These are phyloP conservation scores for Gastracanthus pulcherrimus DNA, from an alignment of 2,888 invertebrate species.

Conservation along the genomic window DNA sequence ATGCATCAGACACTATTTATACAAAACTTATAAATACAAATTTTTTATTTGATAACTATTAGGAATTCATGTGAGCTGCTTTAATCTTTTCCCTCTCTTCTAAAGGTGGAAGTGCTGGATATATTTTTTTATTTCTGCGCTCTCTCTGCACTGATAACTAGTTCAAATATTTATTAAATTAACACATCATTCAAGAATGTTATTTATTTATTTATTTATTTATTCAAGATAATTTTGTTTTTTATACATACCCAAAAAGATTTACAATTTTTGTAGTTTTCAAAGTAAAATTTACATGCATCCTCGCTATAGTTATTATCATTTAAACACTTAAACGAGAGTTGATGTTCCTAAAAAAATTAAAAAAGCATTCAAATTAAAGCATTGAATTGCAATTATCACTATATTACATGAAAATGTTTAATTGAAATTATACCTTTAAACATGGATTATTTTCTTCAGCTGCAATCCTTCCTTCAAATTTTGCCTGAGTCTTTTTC, in stretches of 20 bases:
- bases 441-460: constrained; percentile 40
- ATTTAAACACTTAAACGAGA: constrained; percentile 28
- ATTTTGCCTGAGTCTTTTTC: constrained; percentile 5
- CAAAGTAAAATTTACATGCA: constrained; percentile 15
- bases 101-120: constrained; percentile 84
- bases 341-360: constrained; percentile 42
- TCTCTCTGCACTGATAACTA: constrained; percentile 82
- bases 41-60: background rate
- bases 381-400: background rate
- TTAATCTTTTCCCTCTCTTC: constrained; percentile 86
- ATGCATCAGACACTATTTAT: background rate
- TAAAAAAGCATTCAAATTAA: background rate
- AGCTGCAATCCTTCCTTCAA: background rate
- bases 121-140: constrained; percentile 82
- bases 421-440: constrained; percentile 22
- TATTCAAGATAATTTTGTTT: background rate
- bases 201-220: background rate
- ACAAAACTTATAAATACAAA: background rate
- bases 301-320: constrained; percentile 6
- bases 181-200: background rate
- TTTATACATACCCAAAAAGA: constrained; percentile 44
- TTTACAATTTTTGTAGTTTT: constrained; percentile 50
- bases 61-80: constrained; percentile 79
- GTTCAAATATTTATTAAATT: no score
- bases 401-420: background rate